These are phyloP conservation scores for Drosophila colorata DNA, from an alignment of 2,888 invertebrate species.

Conservation along the genomic window DNA sequence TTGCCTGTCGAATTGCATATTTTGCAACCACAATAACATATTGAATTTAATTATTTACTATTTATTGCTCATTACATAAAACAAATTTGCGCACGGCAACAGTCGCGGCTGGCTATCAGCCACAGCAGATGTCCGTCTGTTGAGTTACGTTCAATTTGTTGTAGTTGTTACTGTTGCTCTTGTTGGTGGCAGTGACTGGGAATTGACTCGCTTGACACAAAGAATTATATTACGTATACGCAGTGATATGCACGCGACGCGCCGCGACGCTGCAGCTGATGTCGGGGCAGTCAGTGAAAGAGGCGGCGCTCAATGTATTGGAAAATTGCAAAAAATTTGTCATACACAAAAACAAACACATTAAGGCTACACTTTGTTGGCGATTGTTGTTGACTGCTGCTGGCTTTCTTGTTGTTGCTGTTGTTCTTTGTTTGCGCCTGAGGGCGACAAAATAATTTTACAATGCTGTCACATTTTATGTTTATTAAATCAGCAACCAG, in stretches of 20 bases:
- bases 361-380: conserved; percentile 58
- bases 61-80: conserved; percentile 65
- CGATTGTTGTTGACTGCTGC: conserved; percentile 50
- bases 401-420: conserved; percentile 26
- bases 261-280: conserved; percentile 33
- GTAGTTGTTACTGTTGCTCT: conserved; percentile 3
- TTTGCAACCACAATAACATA: conserved; percentile 54
- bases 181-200: conserved; percentile 26
- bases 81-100: conserved; percentile 45
- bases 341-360: conserved; percentile 63
- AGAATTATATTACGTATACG: conserved; percentile 65
- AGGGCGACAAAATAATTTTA: conserved; percentile 77
- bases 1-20: conserved; percentile 28
- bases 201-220: conserved; percentile 54
- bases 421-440: conserved; percentile 51
- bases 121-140: conserved; percentile 31
- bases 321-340: conserved; percentile 71
- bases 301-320: conserved; percentile 74
- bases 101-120: conserved; percentile 31
- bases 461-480: conserved; percentile 80
- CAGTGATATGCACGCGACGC: conserved; percentile 51
- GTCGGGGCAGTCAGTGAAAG: too few species aligned
- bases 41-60: conserved; percentile 68
- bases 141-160: conserved; percentile 39
- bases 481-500: conserved; percentile 74